Conservation (phyloP, 1,140 invertebrate species). For the Zaprionus ghesquierei region DNA sequence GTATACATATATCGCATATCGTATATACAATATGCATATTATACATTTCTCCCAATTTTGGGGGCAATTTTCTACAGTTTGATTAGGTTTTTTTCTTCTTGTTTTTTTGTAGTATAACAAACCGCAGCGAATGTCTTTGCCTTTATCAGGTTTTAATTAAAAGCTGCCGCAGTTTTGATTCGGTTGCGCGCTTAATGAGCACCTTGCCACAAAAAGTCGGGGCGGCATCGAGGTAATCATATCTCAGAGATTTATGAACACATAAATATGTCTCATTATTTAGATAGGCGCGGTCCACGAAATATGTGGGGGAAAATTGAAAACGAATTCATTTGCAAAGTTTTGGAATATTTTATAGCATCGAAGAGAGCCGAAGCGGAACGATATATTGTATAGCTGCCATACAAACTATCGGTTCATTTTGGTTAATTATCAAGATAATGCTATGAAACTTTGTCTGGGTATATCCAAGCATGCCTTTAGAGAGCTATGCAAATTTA, state of each 20-base stretch:
- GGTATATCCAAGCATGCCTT: too few species aligned
- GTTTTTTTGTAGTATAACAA: too few species aligned
- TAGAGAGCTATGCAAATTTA: too few species aligned
- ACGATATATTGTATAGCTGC: too few species aligned
- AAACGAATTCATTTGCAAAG: constrained; percentile 9
- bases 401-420: too few species aligned
- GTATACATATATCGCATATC: not conserved
- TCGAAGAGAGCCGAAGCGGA: too few species aligned
- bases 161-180: constrained; percentile 62
- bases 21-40: constrained; percentile 19
- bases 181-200: constrained; percentile 40
- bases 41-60: constrained; percentile 11
- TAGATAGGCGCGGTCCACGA: constrained; percentile 48
- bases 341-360: not conserved
- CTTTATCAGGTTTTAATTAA: constrained; percentile 72
- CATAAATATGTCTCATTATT: constrained; percentile 79
- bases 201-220: constrained; percentile 11
- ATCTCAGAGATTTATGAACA: constrained; percentile 70
- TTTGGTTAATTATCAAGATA: too few species aligned
- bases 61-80: constrained; percentile 28
- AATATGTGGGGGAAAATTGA: constrained; percentile 8
- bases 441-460: too few species aligned
- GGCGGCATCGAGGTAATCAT: constrained; percentile 40
- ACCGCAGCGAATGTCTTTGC: constrained; percentile 65
- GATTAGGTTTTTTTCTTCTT: constrained; percentile 53